Evolutionary conservation across 2,888 invertebrate genomes (phyloP).

Genomic region (Sminthurinus aureus): DNA sequence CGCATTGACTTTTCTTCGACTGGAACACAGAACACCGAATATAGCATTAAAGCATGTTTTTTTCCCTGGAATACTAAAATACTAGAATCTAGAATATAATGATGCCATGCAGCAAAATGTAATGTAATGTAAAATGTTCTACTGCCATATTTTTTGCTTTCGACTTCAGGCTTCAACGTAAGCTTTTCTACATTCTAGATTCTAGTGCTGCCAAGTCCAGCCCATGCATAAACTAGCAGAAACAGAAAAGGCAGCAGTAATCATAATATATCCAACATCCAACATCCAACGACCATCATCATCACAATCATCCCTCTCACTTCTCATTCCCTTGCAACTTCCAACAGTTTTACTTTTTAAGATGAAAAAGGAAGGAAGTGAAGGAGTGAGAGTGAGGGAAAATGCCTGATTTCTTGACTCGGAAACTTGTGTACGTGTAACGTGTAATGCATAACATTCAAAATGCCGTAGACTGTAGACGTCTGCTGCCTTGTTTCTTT

Average conservation of each 20-base stretch:
- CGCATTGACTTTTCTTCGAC: no score
- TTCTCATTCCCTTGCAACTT: neutral
- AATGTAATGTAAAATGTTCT: neutral
- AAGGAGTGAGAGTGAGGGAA: neutral
- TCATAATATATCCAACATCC: neutral
- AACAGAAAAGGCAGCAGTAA: neutral
- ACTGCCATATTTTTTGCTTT: neutral
- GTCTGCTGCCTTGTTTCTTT: constrained; percentile 1
- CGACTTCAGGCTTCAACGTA: neutral
- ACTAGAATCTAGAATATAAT: neutral
- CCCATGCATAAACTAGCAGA: neutral
- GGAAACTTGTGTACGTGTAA: neutral
- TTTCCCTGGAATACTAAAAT: no score
- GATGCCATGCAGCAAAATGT: neutral
- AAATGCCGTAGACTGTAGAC: no score
- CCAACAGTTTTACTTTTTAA: neutral
- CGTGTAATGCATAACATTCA: no score
- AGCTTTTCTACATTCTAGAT: neutral
- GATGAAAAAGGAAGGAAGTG: neutral
- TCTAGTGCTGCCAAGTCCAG: neutral
- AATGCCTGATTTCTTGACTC: constrained; percentile 31
- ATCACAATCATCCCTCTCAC: neutral
- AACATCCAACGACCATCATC: neutral
- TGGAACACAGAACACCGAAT: no score
- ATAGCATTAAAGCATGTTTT: no score